phyloP scores from a whole-genome alignment of 2,888 invertebrate genomes.

The Plemyria rubiginata region DNA sequence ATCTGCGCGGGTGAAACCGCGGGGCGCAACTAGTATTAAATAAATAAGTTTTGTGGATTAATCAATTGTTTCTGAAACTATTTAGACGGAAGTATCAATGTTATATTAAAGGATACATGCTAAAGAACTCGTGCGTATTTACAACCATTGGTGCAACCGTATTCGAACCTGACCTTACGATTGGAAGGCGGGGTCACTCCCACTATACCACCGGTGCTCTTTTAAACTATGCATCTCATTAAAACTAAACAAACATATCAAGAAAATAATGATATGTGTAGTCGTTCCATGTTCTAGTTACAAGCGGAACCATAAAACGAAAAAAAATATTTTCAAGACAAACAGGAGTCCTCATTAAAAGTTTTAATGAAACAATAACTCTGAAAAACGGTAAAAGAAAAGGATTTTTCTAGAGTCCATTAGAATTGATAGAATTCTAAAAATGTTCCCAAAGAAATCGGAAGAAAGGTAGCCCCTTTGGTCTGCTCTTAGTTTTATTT shows the following conservation, averaged over 20 bases:
- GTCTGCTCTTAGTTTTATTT: not conserved
- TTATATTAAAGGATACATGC: too few relatives aligned
- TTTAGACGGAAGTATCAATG: too few relatives aligned
- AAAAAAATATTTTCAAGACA: conserved; percentile 34
- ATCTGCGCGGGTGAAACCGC: too few relatives aligned
- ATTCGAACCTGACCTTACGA: too few relatives aligned
- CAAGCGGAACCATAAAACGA: conserved; percentile 30
- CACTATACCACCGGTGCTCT: too few relatives aligned
- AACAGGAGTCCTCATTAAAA: conserved; percentile 48
- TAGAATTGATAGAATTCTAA: conserved; percentile 1
- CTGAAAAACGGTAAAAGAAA: conserved; percentile 16
- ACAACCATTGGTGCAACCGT: too few relatives aligned
- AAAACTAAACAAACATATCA: not conserved
- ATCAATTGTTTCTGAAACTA: too few relatives aligned
- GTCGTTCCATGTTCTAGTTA: conserved; percentile 4
- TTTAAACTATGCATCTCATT: conserved; percentile 12
- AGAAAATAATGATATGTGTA: conserved; percentile 2
- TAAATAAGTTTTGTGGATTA: too few relatives aligned
- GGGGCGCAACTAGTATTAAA: too few relatives aligned
- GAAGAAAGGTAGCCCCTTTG: not conserved
- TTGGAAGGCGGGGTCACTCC: too few relatives aligned
- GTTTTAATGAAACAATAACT: conserved; percentile 47
- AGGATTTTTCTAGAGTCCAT: conserved; percentile 11
- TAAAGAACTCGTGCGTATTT: too few relatives aligned
- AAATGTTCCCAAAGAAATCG: not conserved